Evolutionary conservation across 2,888 invertebrate genomes (phyloP).

Genomic region (Macropis europaea): DNA sequence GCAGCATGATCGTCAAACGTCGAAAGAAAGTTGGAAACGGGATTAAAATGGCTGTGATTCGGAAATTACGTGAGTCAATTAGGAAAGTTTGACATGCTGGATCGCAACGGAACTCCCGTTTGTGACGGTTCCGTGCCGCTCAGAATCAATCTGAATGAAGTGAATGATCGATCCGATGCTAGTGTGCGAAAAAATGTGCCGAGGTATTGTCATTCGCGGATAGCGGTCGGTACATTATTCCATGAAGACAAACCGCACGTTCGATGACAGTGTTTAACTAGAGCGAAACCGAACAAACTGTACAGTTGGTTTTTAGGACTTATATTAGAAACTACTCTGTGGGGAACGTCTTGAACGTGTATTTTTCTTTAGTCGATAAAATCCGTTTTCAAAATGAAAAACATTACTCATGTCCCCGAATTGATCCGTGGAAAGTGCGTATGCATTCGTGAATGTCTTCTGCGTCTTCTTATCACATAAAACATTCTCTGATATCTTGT

Average conservation of each 20-base stretch:
- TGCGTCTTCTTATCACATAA: no score
- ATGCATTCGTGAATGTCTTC: background rate
- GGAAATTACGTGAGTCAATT: slow-evolving; percentile 20
- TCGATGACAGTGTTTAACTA: slow-evolving; percentile 24
- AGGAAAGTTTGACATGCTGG: slow-evolving; percentile 24
- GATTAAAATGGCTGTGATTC: background rate
- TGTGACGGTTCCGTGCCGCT: slow-evolving; percentile 15
- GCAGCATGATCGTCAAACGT: background rate
- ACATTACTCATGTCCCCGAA: background rate
- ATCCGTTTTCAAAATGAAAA: background rate
- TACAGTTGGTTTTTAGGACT: slow-evolving; percentile 22
- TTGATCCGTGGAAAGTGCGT: background rate
- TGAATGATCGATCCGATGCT: background rate
- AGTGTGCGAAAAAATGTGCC: background rate
- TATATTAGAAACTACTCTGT: no score
- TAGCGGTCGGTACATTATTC: background rate
- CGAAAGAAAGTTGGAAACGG: background rate
- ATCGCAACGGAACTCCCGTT: slow-evolving; percentile 5
- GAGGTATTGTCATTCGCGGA: background rate
- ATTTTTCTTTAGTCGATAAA: background rate
- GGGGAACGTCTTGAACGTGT: slow-evolving; percentile 8
- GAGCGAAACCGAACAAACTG: slow-evolving; percentile 27
- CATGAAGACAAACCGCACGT: background rate
- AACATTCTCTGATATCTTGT: no score
- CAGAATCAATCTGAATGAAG: background rate